phyloP scores from a whole-genome alignment of 2,888 invertebrate genomes.

The Muscina levida region DNA sequence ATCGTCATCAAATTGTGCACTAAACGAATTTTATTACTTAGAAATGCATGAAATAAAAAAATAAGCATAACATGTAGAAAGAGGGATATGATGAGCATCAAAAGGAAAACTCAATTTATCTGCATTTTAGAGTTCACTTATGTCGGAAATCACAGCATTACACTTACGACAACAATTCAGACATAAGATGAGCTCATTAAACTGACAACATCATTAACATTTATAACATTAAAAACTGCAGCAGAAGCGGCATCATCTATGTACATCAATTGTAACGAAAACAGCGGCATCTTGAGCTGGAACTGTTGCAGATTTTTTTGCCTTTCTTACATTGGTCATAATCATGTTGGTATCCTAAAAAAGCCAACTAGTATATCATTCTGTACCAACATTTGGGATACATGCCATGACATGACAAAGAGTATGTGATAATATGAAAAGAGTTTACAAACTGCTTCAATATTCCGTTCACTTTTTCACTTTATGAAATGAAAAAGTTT shows the following conservation, averaged over 20 bases:
- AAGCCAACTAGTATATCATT: neutral
- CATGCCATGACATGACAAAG: too few relatives aligned
- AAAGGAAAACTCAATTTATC: slow-evolving; percentile 57
- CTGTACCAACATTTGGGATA: slow-evolving; percentile 14
- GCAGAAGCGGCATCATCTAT: neutral
- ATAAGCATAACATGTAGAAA: slow-evolving; percentile 5
- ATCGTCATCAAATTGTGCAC: too few relatives aligned
- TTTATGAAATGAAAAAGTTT: too few relatives aligned
- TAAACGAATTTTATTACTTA: slow-evolving; percentile 20
- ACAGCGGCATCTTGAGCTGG: neutral
- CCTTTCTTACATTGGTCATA: neutral
- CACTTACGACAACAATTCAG: slow-evolving; percentile 43
- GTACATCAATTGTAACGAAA: neutral
- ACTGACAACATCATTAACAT: slow-evolving; percentile 66
- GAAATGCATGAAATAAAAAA: slow-evolving; percentile 18
- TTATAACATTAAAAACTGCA: slow-evolving; percentile 57
- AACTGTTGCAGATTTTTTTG: slow-evolving; percentile 3
- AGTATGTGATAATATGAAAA: too few relatives aligned
- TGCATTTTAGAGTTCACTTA: slow-evolving; percentile 62
- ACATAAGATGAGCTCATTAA: slow-evolving; percentile 63
- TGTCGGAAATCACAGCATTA: slow-evolving; percentile 64
- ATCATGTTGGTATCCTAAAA: slow-evolving; percentile 16
- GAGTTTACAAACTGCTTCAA: too few relatives aligned
- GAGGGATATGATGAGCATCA: neutral
- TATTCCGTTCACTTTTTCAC: too few relatives aligned